Evolutionary conservation across 2,888 invertebrate genomes (phyloP), one percentile per base, ranked within the genome.

Genomic region (Nipponacmea schrenckii): DNA sequence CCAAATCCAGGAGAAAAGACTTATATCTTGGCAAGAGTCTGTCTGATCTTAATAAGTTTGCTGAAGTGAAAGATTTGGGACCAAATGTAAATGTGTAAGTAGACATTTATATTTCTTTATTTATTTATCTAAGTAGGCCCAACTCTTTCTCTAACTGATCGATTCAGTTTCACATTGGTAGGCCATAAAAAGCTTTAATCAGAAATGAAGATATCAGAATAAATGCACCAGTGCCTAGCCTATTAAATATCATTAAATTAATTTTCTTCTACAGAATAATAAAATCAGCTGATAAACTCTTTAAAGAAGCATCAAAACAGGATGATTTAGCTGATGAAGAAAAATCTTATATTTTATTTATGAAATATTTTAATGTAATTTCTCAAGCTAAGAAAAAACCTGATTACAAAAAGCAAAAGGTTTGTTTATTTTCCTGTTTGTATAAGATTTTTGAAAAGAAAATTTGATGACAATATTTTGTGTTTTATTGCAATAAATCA

Each of bases 331-430:
- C 83, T 4, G 88, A 89, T 77, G 87, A 89, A 69, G 88, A 89
- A 72, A 77, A 79, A 67, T 85, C 88, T 1, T 89, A 86, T 72
- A 82, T 88, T n/a, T 73, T 88, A 68, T 88, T 83, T 75, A 87
- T 88, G 86, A 86, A 83, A 65, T 87, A 84, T 73, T 86, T 88
- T 77, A 87, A 87, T 73, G 76, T 88, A n/a, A 80, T 86, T 44
- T 78, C 78, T 12, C 75, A 79, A 48, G 74, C 86, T 20, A 86
- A 85, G 74, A 84, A 82, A 71, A 79, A 81, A 17, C 65, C 84
- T 7, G 88, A 88, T 5, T 88, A 87, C 74, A 87, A 83, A 72
- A 87, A 87, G 73, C 80, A 85, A 64, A 83, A 85, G 82, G 87
- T 87, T 71, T 66, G 72, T 44, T 44, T 45, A 15, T n/a, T 4